Percentiles rank a stretch among this genome's conserved stretches.
Conservation (phyloP, 2,113 vertebrate genomes). For the Cebidichthys violaceus region DNA sequence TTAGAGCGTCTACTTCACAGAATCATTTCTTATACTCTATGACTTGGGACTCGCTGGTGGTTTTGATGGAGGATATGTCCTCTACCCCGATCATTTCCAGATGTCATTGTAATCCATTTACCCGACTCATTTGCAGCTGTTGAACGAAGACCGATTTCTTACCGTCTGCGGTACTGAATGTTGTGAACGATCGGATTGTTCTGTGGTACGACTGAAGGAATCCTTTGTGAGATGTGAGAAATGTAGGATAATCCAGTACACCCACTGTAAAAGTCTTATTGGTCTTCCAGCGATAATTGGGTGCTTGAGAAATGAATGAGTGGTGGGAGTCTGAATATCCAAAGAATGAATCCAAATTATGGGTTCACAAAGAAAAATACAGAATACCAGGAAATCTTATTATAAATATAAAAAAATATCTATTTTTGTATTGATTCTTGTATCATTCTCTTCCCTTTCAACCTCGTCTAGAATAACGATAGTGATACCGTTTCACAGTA, state of each 20-base stretch:
- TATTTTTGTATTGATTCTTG: neutral
- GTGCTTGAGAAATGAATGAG: slow-evolving; percentile 4
- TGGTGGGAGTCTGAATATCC: neutral
- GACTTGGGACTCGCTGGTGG: slow-evolving; percentile 24
- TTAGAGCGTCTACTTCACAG: slow-evolving; percentile 14
- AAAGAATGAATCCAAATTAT: neutral
- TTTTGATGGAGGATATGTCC: slow-evolving; percentile 42
- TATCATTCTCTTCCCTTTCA: neutral
- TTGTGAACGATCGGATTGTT: neutral
- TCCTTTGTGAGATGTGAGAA: slow-evolving; percentile 22
- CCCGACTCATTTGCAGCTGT: slow-evolving; percentile 23
- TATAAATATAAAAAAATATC: neutral
- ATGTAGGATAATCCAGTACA: slow-evolving; percentile 14
- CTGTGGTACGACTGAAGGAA: neutral
- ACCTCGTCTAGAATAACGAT: neutral
- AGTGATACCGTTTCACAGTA: neutral
- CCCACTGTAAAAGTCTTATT: slow-evolving; percentile 13
- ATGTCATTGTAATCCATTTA: slow-evolving; percentile 39
- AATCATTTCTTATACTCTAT: slow-evolving; percentile 21
- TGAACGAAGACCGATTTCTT: neutral
- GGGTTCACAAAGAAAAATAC: neutral
- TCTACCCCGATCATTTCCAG: slow-evolving; percentile 5
- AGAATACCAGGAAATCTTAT: slow-evolving; percentile 8
- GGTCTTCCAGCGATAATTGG: slow-evolving; percentile 27
- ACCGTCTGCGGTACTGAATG: neutral